Evolutionary conservation across 2,113 vertebrate species (phyloP), one percentile per base, ranked within the genome.

Genomic region (Potamarius usumacintae): DNA sequence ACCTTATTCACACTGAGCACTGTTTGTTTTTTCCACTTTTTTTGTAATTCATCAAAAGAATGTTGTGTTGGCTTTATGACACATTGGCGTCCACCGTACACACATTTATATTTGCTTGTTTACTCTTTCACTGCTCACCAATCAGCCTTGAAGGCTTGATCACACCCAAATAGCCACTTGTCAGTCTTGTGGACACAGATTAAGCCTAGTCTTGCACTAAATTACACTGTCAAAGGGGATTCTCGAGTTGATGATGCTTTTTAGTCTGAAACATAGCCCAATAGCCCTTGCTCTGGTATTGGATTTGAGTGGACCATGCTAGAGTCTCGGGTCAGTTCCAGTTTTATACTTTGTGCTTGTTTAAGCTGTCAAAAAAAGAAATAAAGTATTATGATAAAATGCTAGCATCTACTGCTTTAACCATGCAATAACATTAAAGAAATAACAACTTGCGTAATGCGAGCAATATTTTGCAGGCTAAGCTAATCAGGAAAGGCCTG

Each of bases 131-230:
- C 81, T 87, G 86, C 81, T 72, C 81, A 87, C 58, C 81, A 87
- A 83, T 87, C 86, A 77, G 58, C 48, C 48, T 55, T 87, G 86
- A 87, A 78, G 82, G 81, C 81, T 83, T 77, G 86, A 87, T 87
- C 58, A 77, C 86, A 76, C 80, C 58, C 86, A 87, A 87, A 87
- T 87, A 87, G 86, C 86, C 81, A 65, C 81, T 87, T 87, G 86
- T 87, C 86, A 87, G 86, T 77, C 67, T 53, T 63, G 60, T 62
- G 27, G 86, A 87, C 81, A 87, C 86, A 87, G 86, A 87, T 83
- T 87, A 87, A 77, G 58, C 85, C 78, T 81, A 52, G 85, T 81
- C 63, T 82, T 42, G 3, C 81, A 53, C 81, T 77, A 87, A 83
- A 87, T 87, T 87, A 87, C 71, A 87, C 82, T 87, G 86, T 87